phyloP scores from a whole-genome alignment of 2,113 vertebrate genomes.

The Marmota monax region DNA sequence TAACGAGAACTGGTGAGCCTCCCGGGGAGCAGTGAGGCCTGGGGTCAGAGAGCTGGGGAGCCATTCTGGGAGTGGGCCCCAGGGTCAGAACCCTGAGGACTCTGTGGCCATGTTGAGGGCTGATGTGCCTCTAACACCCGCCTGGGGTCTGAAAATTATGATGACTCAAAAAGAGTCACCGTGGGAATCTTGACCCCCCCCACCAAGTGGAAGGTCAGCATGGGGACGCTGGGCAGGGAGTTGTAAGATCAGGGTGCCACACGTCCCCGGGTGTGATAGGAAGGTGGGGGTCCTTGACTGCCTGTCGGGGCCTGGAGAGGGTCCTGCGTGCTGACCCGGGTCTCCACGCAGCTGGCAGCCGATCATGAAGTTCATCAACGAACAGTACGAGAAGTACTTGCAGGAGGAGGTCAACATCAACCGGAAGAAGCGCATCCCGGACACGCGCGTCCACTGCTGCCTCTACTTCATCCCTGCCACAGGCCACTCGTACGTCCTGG shows the following conservation, averaged over 20 bases:
- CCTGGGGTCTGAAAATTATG: too few relatives aligned
- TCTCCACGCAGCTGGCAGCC: conserved; percentile 94
- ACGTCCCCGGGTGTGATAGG: rapidly evolving
- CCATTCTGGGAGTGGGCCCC: too few relatives aligned
- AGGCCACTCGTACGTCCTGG: conserved; percentile 94
- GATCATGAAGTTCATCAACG: conserved; percentile 99
- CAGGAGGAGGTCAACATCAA: conserved; percentile 98
- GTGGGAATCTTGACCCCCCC: neutral
- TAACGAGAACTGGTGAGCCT: conserved; percentile 97
- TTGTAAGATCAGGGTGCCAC: neutral
- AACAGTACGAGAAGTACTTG: conserved; percentile 98
- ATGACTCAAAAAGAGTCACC: too few relatives aligned
- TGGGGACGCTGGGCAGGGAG: neutral
- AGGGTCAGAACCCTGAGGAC: neutral
- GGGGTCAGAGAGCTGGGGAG: too few relatives aligned
- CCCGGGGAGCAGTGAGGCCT: too few relatives aligned
- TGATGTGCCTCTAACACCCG: rapidly evolving
- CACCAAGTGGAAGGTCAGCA: neutral
- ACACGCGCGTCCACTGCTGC: conserved; percentile 98
- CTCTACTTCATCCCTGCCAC: conserved; percentile 99
- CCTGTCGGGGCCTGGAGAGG: neutral
- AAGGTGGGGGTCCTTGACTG: neutral
- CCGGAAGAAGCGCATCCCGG: conserved; percentile 97
- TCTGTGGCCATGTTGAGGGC: neutral
- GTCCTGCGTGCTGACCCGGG: rapidly evolving